phyloP scores from a whole-genome alignment of 2,888 invertebrate genomes.

The Cosmorhoe ocellata region DNA sequence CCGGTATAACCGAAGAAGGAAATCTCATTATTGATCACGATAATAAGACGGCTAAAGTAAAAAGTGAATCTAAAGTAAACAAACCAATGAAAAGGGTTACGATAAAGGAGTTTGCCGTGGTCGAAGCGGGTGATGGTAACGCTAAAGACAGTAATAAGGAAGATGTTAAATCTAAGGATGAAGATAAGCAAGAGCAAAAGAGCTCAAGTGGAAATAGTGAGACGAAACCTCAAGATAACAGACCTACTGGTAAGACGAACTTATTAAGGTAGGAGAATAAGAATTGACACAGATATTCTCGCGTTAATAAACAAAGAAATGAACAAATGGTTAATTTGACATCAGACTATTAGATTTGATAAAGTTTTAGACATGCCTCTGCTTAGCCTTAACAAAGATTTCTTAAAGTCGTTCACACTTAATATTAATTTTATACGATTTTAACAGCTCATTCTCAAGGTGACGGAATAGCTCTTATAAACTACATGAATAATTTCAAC shows the following conservation, averaged over 20 bases:
- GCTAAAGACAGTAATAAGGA: constrained; percentile 30
- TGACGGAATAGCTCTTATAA: constrained; percentile 57
- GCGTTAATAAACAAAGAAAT: no score
- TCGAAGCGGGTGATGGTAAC: constrained; percentile 26
- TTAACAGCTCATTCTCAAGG: constrained; percentile 45
- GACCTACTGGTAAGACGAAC: constrained; percentile 37
- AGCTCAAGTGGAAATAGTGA: constrained; percentile 22
- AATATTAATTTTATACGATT: no score
- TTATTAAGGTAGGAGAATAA: no score
- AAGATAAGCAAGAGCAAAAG: constrained; percentile 24
- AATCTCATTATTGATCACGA: constrained; percentile 54
- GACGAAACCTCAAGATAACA: constrained; percentile 23
- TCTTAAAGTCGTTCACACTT: no score
- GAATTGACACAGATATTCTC: no score
- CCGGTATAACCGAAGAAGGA: constrained; percentile 44
- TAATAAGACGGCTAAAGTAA: constrained; percentile 47
- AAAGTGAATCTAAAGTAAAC: constrained; percentile 5
- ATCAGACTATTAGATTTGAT: no score
- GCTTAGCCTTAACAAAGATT: no score
- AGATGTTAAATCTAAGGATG: constrained; percentile 17
- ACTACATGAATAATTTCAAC: constrained; percentile 55
- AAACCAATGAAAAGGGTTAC: constrained; percentile 42
- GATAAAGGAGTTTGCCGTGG: constrained; percentile 43
- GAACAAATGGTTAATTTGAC: no score
- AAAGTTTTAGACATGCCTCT: no score